Conservation (phyloP, 2,797 vertebrate genomes). For the Gymnothorax javanicus region DNA sequence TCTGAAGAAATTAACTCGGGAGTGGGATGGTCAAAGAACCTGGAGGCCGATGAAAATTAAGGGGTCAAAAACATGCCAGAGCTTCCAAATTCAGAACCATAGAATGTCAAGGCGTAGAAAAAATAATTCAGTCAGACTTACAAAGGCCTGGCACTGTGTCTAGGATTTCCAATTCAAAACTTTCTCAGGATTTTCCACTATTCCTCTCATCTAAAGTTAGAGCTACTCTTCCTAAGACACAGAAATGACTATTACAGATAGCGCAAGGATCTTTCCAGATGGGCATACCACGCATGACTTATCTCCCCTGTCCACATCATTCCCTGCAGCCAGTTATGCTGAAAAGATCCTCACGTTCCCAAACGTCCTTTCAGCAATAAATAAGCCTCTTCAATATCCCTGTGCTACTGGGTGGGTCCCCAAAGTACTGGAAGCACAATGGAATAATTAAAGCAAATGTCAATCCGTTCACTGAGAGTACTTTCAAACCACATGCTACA, state of each 20-base stretch:
- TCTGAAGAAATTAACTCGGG: not conserved
- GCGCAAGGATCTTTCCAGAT: not conserved
- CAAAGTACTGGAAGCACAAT: not conserved
- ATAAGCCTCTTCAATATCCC: not conserved
- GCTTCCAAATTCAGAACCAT: not conserved
- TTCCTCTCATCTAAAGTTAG: not conserved
- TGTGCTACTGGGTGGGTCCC: not conserved
- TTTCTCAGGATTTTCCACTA: not conserved
- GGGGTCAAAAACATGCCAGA: not conserved
- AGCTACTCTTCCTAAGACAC: not conserved
- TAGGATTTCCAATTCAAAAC: not conserved
- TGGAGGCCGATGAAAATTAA: not conserved
- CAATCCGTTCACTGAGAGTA: not conserved
- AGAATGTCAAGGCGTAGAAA: not conserved
- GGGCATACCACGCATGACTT: not conserved
- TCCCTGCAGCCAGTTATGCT: conserved; percentile 29
- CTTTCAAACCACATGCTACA: not conserved
- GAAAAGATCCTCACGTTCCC: conserved; percentile 35
- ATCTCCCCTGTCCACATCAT: conserved; percentile 8
- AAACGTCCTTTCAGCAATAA: not conserved
- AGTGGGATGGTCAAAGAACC: not conserved
- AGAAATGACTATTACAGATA: not conserved
- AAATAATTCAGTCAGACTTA: not conserved
- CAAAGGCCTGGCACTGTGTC: not conserved
- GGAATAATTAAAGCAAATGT: not conserved